phyloP scores from a whole-genome alignment of 2,888 invertebrate genomes.

The Microplitis deprimator region DNA sequence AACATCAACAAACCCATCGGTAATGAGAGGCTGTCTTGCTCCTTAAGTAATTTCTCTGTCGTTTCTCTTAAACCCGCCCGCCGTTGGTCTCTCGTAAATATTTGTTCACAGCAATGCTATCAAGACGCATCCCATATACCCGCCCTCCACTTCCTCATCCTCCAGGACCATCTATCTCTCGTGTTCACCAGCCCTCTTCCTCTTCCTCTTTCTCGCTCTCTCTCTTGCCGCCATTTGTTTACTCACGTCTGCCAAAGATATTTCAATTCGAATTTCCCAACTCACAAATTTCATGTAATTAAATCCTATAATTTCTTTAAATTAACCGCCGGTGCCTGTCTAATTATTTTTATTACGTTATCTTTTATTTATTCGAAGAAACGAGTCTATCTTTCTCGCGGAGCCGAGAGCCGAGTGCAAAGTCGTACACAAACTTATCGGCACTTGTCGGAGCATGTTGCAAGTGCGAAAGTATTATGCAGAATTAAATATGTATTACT shows the following conservation, averaged over 20 bases:
- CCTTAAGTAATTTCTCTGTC: constrained; percentile 24
- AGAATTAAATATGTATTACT: background rate
- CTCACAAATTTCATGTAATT: background rate
- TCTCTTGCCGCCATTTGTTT: constrained; percentile 45
- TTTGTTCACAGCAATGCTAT: constrained; percentile 55
- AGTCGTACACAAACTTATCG: constrained; percentile 19
- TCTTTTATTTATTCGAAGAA: constrained; percentile 10
- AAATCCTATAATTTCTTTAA: too few relatives aligned
- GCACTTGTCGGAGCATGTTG: background rate
- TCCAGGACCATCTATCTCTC: background rate
- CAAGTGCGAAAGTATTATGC: background rate
- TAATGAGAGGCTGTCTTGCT: background rate
- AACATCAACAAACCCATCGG: background rate
- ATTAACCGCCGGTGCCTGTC: too few relatives aligned
- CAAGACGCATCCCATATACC: constrained; percentile 34
- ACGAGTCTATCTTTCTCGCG: constrained; percentile 9
- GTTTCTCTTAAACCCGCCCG: constrained; percentile 50
- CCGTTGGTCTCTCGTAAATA: constrained; percentile 63
- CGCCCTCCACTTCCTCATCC: constrained; percentile 43
- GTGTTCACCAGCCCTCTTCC: constrained; percentile 9
- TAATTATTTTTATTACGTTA: background rate
- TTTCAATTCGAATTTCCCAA: constrained; percentile 58
- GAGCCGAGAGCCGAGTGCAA: constrained; percentile 25
- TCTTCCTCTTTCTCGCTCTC: constrained; percentile 40
- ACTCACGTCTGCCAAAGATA: constrained; percentile 57